phyloP scores from a whole-genome alignment of 2,113 vertebrate genomes.

The Macrotus californicus region DNA sequence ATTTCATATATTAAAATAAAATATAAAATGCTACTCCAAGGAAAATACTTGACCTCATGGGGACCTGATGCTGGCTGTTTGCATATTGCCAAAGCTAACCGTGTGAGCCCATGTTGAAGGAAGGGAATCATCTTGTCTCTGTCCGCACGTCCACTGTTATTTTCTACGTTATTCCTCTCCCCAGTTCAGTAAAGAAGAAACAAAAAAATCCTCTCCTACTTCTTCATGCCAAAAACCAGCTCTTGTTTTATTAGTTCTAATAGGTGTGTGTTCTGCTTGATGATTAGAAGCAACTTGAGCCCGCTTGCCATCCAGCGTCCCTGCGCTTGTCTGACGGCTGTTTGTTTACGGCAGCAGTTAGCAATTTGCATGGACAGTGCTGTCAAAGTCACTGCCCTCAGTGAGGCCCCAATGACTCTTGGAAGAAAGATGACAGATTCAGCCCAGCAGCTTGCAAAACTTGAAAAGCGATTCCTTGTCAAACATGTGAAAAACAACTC shows the following conservation, averaged over 20 bases:
- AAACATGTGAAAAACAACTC: constrained; percentile 72
- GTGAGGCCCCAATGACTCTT: constrained; percentile 52
- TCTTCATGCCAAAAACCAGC: neutral
- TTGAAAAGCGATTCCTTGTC: constrained; percentile 74
- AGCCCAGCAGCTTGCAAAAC: constrained; percentile 41
- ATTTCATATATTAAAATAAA: constrained; percentile 79
- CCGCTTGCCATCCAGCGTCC: neutral
- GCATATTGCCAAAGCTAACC: constrained; percentile 44
- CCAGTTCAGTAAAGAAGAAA: neutral
- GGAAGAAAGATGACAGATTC: constrained; percentile 61
- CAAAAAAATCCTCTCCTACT: neutral
- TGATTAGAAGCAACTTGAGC: neutral
- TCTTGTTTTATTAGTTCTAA: constrained; percentile 10
- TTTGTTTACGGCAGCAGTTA: constrained; percentile 61
- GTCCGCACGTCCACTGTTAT: neutral
- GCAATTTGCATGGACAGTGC: constrained; percentile 59
- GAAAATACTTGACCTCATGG: constrained; percentile 75
- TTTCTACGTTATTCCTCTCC: constrained; percentile 30
- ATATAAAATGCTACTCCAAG: constrained; percentile 76
- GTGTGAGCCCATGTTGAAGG: neutral
- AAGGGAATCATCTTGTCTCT: neutral
- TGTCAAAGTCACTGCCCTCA: constrained; percentile 51
- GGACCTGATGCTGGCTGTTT: constrained; percentile 67
- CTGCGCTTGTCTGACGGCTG: constrained; percentile 37
- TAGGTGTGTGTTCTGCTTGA: constrained; percentile 20